Evolutionary conservation across 2,797 vertebrate species (phyloP).

Genomic region (Chelon auratus): DNA sequence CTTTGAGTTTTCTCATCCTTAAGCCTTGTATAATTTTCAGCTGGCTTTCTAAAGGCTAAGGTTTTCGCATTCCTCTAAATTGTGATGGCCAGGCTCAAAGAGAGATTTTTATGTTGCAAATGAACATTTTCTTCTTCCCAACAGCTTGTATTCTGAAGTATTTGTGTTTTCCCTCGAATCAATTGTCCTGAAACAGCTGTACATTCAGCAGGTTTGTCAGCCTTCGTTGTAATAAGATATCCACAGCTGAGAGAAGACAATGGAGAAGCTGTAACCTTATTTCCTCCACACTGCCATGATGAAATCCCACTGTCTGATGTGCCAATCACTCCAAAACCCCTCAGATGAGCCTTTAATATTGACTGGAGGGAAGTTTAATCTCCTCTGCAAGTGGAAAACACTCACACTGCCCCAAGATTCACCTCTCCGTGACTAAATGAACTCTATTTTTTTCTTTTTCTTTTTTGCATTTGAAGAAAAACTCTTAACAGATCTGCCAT

Average conservation of each 20-base stretch:
- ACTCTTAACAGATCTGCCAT: constrained; percentile 54
- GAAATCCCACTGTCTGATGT: constrained; percentile 62
- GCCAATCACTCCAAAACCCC: constrained; percentile 59
- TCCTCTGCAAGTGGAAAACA: constrained; percentile 56
- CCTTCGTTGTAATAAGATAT: constrained; percentile 35
- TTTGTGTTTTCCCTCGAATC: neutral
- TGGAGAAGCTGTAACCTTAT: constrained; percentile 56
- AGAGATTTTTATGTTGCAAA: neutral
- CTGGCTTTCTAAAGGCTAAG: neutral
- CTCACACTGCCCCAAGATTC: constrained; percentile 54
- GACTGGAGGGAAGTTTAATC: constrained; percentile 62
- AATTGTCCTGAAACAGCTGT: constrained; percentile 1
- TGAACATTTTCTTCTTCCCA: neutral
- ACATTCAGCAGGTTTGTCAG: constrained; percentile 28
- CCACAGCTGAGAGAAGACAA: constrained; percentile 53
- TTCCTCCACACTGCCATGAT: constrained; percentile 58
- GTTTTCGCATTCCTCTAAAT: neutral
- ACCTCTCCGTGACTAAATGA: constrained; percentile 58
- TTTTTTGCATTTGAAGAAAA: constrained; percentile 52
- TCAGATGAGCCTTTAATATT: constrained; percentile 68
- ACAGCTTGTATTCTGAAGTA: neutral
- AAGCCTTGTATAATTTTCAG: neutral
- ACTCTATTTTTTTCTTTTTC: constrained; percentile 42
- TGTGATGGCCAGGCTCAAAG: no score
- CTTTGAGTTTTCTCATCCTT: no score